Evolutionary conservation across 2,888 invertebrate species (phyloP), one percentile per base, ranked within the genome.

Genomic region (Congeria kusceri): DNA sequence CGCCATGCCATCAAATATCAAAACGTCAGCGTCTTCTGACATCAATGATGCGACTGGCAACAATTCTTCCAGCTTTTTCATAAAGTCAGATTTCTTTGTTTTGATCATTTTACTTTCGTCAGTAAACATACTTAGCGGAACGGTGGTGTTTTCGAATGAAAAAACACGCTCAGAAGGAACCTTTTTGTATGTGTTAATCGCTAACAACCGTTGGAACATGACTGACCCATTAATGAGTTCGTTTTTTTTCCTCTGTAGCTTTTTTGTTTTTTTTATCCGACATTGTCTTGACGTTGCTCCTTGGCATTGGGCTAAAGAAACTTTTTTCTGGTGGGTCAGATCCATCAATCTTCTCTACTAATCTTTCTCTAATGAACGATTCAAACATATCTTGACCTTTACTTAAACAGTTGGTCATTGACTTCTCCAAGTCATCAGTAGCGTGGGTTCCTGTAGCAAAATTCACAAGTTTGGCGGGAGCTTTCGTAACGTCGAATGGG

Each of bases 131-230:
- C 27, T 65, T 13, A 53, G 25, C 27, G 49, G 65, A 18, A 53
- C 65, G 11, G 65, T 44, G 13, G 65, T 49, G 28, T 65, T 65
- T 44, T 65, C 65, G 29, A 13, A 65, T 7, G 65, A 63, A 39
- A 63, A 46, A 23, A 23, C 25, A 28, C 65, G 25, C 18, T 53
- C 29, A n/a, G 29, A 15, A 3, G 65, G 53, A 29, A 65, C 53
- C 28, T 44, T 65, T 28, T 65, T 65, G 53, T 27, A 53, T 27
- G 65, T 25, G 28, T 65, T 47, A 27, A 53, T 47, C 4, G 65
- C 65, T 5, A 65, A 29, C 27, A 29, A n/a, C 27, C 25, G 46
- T 27, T 47, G 29, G 20, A 47, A 53, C 47, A 65, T 65, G 7
- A 27, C 27, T 44, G 25, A 27, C 13, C 65, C 65, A 15, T 53